These are phyloP conservation scores for Chelonus formosanus DNA, from an alignment of 2,888 invertebrate genomes.

Conservation along the genomic window DNA sequence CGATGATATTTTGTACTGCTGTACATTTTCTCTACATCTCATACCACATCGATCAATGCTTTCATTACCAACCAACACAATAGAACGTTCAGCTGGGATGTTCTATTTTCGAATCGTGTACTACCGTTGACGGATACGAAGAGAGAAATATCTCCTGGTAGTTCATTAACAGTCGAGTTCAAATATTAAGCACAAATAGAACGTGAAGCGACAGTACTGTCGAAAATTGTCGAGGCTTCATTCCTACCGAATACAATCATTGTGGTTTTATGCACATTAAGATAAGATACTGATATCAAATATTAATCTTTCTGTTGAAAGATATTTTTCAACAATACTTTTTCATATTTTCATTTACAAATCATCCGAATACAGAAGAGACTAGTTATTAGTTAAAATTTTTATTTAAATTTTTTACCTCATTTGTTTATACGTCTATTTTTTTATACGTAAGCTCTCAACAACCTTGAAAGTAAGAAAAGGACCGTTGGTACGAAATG, in stretches of 20 bases:
- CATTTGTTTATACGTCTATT: too few relatives aligned
- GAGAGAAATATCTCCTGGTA: constrained; percentile 15
- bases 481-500: too few relatives aligned
- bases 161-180: constrained; percentile 32
- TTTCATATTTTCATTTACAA: too few relatives aligned
- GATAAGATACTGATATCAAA: too few relatives aligned
- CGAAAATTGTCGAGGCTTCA: neutral
- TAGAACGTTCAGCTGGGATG: constrained; percentile 17
- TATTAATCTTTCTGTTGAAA: too few relatives aligned
- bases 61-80: constrained; percentile 27
- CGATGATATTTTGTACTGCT: constrained; percentile 16
- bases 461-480: too few relatives aligned
- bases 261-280: too few relatives aligned
- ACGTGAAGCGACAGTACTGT: constrained; percentile 15
- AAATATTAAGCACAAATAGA: constrained; percentile 31
- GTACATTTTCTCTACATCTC: constrained; percentile 15
- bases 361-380: too few relatives aligned
- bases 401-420: too few relatives aligned
- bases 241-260: neutral
- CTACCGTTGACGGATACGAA: constrained; percentile 11
- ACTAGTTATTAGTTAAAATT: too few relatives aligned
- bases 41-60: constrained; percentile 12
- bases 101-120: constrained; percentile 27
- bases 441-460: too few relatives aligned
- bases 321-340: too few relatives aligned